Base-by-base conservation (phyloP, 2,113 vertebrate genomes). In the Onychorhynchus coronatus region DNA sequence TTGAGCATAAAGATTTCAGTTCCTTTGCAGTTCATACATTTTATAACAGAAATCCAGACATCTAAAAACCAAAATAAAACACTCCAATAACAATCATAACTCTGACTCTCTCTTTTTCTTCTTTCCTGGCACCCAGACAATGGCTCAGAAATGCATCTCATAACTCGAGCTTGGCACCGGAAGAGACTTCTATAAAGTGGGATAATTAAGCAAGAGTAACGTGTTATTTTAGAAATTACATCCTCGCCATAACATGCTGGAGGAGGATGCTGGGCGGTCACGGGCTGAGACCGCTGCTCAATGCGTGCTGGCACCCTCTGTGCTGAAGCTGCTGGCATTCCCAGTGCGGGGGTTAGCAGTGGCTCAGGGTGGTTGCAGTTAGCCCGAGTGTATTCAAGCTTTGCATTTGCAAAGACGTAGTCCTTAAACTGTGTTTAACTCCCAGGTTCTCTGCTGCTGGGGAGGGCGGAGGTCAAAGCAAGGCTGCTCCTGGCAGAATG, bases 141-240 rank as follows among this genome's bases (percentile, higher is more conserved):
- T 12, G 3, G 85, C 91, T 87, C 89, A 92, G 94, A 94, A 95
- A 95, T 27, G 73, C 82, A 83, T 88, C 85, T 85, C 91, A 86
- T 93, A 93, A 95, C 81, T 87, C 2, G 12, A 91, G 89, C 93
- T 85, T 39, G 19, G 90, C 18, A 63, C 87, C 75, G 91, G 85
- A 95, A 96, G 96, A 88, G 86, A 94, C 90, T 96, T 95, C 87
- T 91, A 91, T 87, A 91, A 89, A 96, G 82, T 68, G 88, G 65
- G 86, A 75, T 96, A 94, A 97, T 97, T 97, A 97, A 96, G 66
- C 75, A 91, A 68, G 77, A 63, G 77, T 46, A 97, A 96, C 91
- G 42, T 93, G 93, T 93, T 96, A 90, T 92, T 97, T 97, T 90
- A 95, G 96, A 88, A 97, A 97, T 94, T 93, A 96, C 89, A 94